Percentiles rank a stretch among this genome's conserved stretches.
Evolutionary conservation across 2,113 vertebrate genomes (phyloP).

Genomic region (Cavia aperea): DNA sequence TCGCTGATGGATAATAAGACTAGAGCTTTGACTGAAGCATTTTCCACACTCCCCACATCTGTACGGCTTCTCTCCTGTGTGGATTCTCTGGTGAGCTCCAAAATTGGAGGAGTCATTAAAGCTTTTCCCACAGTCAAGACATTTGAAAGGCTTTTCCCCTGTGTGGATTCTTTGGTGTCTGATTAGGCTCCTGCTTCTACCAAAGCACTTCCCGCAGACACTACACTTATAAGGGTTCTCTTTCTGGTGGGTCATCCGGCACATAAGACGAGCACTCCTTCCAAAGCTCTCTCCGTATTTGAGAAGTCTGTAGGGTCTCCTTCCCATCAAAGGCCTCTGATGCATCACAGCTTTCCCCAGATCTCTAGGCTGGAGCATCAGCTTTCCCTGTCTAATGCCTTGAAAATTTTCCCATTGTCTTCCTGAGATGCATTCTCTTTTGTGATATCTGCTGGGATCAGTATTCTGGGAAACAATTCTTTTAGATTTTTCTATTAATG

Average conservation of each 20-base stretch:
- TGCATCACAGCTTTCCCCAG: slow-evolving; percentile 37
- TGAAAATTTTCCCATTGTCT: slow-evolving; percentile 60
- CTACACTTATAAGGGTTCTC: slow-evolving; percentile 66
- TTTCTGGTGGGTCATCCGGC: slow-evolving; percentile 64
- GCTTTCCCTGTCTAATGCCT: slow-evolving; percentile 54
- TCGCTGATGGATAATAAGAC: slow-evolving; percentile 70
- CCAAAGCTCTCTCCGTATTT: slow-evolving; percentile 64
- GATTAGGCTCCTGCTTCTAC: slow-evolving; percentile 68
- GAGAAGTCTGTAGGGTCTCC: slow-evolving; percentile 59
- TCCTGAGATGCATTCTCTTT: slow-evolving; percentile 58
- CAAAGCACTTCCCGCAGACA: slow-evolving; percentile 69
- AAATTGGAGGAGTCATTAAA: slow-evolving; percentile 73
- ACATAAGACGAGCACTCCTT: slow-evolving; percentile 55
- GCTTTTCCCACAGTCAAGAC: slow-evolving; percentile 71
- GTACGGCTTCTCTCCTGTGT: slow-evolving; percentile 72
- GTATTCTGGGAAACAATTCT: slow-evolving; percentile 39
- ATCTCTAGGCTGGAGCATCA: slow-evolving; percentile 52
- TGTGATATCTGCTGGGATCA: slow-evolving; percentile 9
- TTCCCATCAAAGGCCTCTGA: slow-evolving; percentile 52
- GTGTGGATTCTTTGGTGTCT: slow-evolving; percentile 72
- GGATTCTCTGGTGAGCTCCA: slow-evolving; percentile 67
- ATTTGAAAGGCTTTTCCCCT: slow-evolving; percentile 71
- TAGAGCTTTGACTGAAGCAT: slow-evolving; percentile 70
- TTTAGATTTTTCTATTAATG: slow-evolving; percentile 47
- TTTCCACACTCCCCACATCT: slow-evolving; percentile 69